Evolutionary conservation across 2,797 vertebrate species (phyloP), one percentile per base, ranked within the genome.

Genomic region (Crax fasciolata): DNA sequence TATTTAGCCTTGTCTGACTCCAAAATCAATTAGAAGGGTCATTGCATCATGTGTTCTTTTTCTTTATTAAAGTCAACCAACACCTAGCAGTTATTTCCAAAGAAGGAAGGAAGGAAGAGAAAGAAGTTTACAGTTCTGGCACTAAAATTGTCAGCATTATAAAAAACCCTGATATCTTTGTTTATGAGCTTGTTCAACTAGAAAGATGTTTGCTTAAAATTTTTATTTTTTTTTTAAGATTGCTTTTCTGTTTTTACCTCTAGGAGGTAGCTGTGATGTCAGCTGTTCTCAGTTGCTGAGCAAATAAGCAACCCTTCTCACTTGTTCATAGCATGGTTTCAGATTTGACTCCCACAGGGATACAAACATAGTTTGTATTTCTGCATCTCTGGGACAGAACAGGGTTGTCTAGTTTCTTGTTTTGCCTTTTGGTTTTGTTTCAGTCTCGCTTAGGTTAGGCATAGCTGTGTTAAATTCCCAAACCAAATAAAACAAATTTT

Each of bases 361-460:
- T 41, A 66, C 28, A 39, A 83, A 35, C 32, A 15, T 65, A 1
- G 0, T 62, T 79, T 79, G n/a, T 81, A 44, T 84, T 89, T 87
- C 66, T 81, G 83, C 39, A 48, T 84, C 70, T 89, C 35, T 63
- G 48, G 14, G 38, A 62, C 2, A 7, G 58, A 89, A 83, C 41
- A 70, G 32, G 78, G 65, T 86, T 54, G 32, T 70, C 58, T 81
- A 41, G 8, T 25, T 72, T 84, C 89, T 52, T 78, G 16, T 15
- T 94, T 91, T 83, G 28, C 62, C n/a, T 91, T 88, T 91, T 86
- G 24, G 9, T 91, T 93, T 95, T 88, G 27, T 78, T 94, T 93
- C 66, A 67, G 4, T 68, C 30, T 79, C 66, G 41, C 72, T 77
- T 73, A 84, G 51, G 59, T 86, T 91, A 88, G 28, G 72, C 68